Evolutionary conservation across 1,140 invertebrate species (phyloP).

Genomic region (Fopius arisanus): DNA sequence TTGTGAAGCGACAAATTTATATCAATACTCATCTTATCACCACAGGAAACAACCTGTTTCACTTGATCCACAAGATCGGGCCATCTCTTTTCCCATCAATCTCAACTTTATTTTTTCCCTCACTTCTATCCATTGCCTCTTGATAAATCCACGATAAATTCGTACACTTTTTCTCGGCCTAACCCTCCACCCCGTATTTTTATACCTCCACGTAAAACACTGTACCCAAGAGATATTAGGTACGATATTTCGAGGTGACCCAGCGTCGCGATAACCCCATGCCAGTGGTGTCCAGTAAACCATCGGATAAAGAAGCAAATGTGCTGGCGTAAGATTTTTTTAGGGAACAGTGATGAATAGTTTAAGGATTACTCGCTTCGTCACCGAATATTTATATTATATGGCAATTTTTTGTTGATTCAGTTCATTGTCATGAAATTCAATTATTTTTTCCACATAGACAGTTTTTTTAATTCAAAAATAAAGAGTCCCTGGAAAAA

Average conservation of each 20-base stretch:
- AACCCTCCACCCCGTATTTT: background rate
- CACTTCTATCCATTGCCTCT: background rate
- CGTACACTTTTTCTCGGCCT: slow-evolving; percentile 15
- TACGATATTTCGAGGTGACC: slow-evolving; percentile 10
- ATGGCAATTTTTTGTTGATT: no score
- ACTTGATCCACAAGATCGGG: background rate
- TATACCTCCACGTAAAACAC: background rate
- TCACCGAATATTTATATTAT: background rate
- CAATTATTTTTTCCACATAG: no score
- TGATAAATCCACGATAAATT: slow-evolving; percentile 25
- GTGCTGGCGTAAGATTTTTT: background rate
- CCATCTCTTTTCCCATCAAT: background rate
- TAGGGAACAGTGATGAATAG: background rate
- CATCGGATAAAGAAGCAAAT: background rate
- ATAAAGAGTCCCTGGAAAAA: no score
- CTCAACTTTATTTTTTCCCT: background rate
- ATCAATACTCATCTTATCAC: slow-evolving; percentile 4
- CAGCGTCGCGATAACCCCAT: background rate
- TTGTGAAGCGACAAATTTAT: background rate
- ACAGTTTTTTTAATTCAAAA: no score
- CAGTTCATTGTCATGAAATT: no score
- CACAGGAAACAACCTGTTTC: background rate
- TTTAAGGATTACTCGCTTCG: background rate
- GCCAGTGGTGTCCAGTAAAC: background rate
- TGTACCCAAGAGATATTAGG: background rate